Conservation (phyloP, 1,140 invertebrate genomes). For the Argopecten irradians region DNA sequence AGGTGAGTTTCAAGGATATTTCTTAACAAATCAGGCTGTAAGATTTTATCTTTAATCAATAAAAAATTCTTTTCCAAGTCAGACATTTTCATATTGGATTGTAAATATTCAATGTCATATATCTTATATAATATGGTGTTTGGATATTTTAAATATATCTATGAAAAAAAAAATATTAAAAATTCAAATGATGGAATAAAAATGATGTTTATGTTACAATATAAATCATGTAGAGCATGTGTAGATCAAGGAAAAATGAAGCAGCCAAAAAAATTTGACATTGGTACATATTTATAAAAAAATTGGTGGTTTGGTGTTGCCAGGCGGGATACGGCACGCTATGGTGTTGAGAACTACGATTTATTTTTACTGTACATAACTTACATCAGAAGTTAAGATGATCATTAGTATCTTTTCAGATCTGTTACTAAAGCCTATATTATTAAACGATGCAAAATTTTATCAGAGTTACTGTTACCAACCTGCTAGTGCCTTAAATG, state of each 20-base stretch:
- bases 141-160: not conserved
- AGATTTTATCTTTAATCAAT: not conserved
- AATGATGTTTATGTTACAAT: not conserved
- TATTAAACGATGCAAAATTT: not conserved
- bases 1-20: not conserved
- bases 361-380: constrained; percentile 18
- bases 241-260: not conserved
- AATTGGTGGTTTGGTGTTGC: not conserved
- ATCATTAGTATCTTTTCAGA: not conserved
- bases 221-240: not conserved
- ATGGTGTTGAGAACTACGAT: not conserved
- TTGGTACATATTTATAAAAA: not conserved
- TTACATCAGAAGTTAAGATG: not conserved
- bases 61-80: too few species aligned
- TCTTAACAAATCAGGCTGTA: not conserved
- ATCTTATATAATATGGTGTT: not conserved
- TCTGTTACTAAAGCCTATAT: not conserved
- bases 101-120: constrained; percentile 2
- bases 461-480: not conserved
- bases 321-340: not conserved
- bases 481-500: not conserved
- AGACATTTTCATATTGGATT: not conserved
- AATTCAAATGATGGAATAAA: not conserved
- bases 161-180: not conserved
- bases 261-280: not conserved